phyloP scores from a whole-genome alignment of 2,797 vertebrate genomes.

The Catostomus latipinnis region DNA sequence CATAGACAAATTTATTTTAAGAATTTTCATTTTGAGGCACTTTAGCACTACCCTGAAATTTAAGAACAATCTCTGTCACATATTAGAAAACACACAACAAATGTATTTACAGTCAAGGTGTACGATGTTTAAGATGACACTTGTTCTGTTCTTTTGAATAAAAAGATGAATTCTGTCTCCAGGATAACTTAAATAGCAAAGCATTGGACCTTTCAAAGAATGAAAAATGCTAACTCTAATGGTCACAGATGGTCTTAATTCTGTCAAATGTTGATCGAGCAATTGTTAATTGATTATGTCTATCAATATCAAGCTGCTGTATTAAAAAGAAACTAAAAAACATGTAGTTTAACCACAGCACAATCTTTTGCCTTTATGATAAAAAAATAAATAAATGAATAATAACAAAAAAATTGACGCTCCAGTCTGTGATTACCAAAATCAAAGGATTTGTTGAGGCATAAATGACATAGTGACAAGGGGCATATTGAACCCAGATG shows the following conservation, averaged over 20 bases:
- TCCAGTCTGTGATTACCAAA: slow-evolving; percentile 57
- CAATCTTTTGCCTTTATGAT: slow-evolving; percentile 44
- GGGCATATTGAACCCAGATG: slow-evolving; percentile 64
- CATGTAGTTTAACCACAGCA: slow-evolving; percentile 34
- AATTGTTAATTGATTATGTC: neutral
- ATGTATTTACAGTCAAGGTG: neutral
- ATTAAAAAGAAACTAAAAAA: neutral
- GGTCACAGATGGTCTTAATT: neutral
- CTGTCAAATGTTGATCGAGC: neutral
- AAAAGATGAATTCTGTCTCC: neutral
- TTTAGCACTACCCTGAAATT: neutral
- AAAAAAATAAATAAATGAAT: neutral
- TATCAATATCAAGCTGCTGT: neutral
- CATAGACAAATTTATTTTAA: neutral
- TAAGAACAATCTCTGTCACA: neutral
- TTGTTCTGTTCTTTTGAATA: neutral
- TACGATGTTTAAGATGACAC: neutral
- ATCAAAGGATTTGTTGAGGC: slow-evolving; percentile 53
- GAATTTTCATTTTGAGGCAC: too few relatives aligned
- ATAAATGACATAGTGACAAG: slow-evolving; percentile 60
- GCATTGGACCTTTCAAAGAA: neutral
- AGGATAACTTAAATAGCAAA: neutral
- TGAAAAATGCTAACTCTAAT: neutral
- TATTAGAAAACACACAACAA: neutral
- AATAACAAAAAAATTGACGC: slow-evolving; percentile 30